phyloP scores from a whole-genome alignment of 2,113 vertebrate genomes.

The Gavia stellata region DNA sequence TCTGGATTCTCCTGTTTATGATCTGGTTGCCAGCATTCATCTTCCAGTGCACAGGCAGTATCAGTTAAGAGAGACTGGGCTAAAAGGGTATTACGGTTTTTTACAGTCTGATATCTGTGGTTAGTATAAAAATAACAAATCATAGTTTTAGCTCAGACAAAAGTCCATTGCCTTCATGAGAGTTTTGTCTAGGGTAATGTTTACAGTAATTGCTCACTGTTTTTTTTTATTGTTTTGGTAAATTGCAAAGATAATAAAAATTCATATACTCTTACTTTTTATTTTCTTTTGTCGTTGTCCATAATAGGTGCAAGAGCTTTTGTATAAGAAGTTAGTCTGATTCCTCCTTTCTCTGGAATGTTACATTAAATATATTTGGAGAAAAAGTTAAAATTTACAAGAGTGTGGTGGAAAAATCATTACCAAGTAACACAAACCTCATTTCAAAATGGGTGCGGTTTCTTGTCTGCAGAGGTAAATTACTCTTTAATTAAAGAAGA shows the following conservation, averaged over 20 bases:
- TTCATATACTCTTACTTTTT: neutral
- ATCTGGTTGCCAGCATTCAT: neutral
- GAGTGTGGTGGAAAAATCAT: neutral
- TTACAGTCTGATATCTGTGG: neutral
- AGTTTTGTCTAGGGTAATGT: neutral
- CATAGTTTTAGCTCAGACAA: neutral
- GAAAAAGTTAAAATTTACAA: neutral
- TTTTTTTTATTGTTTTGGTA: neutral
- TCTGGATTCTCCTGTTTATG: neutral
- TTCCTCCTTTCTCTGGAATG: neutral
- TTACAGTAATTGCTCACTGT: neutral
- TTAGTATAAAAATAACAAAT: neutral
- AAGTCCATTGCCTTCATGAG: neutral
- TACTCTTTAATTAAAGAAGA: conserved; percentile 62
- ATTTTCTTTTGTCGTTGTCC: neutral
- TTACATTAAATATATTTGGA: neutral
- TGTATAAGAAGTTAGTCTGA: neutral
- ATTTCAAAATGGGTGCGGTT: neutral
- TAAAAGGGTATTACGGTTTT: neutral
- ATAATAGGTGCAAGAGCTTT: neutral
- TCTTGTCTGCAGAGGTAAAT: conserved; percentile 27
- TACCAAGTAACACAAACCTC: neutral
- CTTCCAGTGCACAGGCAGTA: neutral
- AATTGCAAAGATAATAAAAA: neutral
- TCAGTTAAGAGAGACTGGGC: neutral